Evolutionary conservation across 2,113 vertebrate genomes (phyloP).

Genomic region (Scytalopus superciliaris): DNA sequence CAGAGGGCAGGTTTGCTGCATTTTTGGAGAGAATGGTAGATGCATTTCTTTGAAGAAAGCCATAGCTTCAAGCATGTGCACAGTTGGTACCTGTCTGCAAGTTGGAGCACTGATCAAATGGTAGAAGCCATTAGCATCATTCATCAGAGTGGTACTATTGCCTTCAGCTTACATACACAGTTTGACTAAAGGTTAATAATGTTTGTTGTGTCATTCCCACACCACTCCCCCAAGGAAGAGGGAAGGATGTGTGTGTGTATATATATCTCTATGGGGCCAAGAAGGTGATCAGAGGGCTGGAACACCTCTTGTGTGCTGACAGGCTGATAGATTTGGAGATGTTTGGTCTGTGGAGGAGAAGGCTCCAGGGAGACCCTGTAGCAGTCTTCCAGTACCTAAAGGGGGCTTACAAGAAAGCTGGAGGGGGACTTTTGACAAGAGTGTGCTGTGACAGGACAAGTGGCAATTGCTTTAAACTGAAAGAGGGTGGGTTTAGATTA

Average conservation of each 20-base stretch:
- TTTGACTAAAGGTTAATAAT: background rate
- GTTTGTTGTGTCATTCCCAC: background rate
- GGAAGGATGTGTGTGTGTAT: background rate
- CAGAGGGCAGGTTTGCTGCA: background rate
- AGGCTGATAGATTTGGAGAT: background rate
- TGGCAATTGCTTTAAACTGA: background rate
- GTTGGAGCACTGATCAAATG: rapidly evolving
- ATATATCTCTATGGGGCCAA: background rate
- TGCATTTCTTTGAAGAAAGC: background rate
- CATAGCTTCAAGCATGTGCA: background rate
- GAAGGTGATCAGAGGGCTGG: background rate
- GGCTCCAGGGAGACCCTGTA: background rate
- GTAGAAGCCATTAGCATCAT: background rate
- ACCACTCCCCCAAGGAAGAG: background rate
- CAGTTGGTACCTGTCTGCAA: background rate
- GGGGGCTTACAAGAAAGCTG: background rate
- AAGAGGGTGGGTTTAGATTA: background rate
- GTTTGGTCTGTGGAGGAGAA: background rate
- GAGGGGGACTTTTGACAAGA: background rate
- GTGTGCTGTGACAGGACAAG: background rate
- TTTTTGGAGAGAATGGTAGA: background rate
- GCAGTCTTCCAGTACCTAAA: background rate
- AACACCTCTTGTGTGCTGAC: background rate
- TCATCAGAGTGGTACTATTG: background rate
- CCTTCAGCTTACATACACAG: background rate